Evolutionary conservation across 1,140 invertebrate genomes (phyloP), one percentile per base, ranked within the genome.

Genomic region (Cotesia glomerata): DNA sequence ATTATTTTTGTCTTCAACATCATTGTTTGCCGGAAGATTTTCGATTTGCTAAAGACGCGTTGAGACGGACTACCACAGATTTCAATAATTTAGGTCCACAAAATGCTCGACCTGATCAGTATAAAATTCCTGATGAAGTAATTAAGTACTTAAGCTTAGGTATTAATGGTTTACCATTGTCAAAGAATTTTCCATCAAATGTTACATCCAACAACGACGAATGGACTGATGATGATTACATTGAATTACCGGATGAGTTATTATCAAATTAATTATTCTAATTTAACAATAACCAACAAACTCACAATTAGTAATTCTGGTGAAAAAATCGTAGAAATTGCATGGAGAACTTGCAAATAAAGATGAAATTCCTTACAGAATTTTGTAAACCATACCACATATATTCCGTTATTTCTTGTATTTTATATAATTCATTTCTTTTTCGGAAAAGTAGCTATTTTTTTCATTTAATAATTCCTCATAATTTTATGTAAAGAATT

Each of bases 1-100:
- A 93, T 78, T 94, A 92, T 81, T 95, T 90, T 78, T 94, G 93
- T 75, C 84, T 91, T 34, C 90, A 93, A 61, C 92, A 93, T 81
- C 90, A 93, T 68, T 95, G 93, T 80, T 81, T 93, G 34, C 91
- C 92, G 0, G 91, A 92, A 83, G 88, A 54, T 51, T 86, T 85
- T 71, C 70, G 74, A 68, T 84, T 83, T 62, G 72, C 61, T 0
- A 82, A 85, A 71, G 77, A 74, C 61, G 69, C 52, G 2, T 39
- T 77, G 52, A 3, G 51, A 5, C 62, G 71, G 72, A 86, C 32
- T 78, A 85, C 66, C 4, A 82, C 85, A 35, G 85, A 90, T 62
- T 90, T 91, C 74, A 76, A 90, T 3, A 85, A 86, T 0, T 86
- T 92, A 4, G 81, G 81, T 0, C 81, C 89, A 0, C 90, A 91